Conservation (phyloP, 2,888 invertebrate genomes). For the Cerastis rubricosa region DNA sequence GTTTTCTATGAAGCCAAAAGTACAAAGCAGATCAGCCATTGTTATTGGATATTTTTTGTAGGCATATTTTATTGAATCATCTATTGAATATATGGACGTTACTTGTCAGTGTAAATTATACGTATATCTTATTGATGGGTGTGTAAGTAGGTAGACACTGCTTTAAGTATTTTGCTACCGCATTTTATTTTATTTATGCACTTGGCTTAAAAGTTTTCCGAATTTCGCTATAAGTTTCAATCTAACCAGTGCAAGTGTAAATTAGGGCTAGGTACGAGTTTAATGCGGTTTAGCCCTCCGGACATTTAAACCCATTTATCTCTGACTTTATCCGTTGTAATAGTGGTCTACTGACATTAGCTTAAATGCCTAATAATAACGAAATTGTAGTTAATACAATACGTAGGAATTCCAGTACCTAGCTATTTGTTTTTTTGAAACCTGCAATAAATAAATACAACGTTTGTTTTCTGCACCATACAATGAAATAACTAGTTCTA, state of each 20-base stretch:
- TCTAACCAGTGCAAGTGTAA: slow-evolving; percentile 6
- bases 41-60: slow-evolving; percentile 7
- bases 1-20: slow-evolving; percentile 10
- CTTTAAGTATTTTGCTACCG: neutral
- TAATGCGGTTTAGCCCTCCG: slow-evolving; percentile 8
- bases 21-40: slow-evolving; percentile 29
- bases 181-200: neutral
- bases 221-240: neutral
- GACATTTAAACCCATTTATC: slow-evolving; percentile 25
- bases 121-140: neutral
- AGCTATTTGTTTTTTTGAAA: slow-evolving; percentile 20
- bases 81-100: slow-evolving; percentile 10
- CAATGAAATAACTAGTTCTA: neutral
- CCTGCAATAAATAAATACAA: neutral
- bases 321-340: slow-evolving; percentile 22
- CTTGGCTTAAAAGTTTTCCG: neutral
- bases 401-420: neutral
- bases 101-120: neutral
- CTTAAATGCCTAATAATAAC: slow-evolving; percentile 37
- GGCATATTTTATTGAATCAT: slow-evolving; percentile 14
- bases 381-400: slow-evolving; percentile 19
- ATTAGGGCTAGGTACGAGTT: neutral
- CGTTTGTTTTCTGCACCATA: neutral
- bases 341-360: slow-evolving; percentile 50
- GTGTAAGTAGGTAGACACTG: neutral